Evolutionary conservation across 2,797 vertebrate genomes (phyloP), one percentile per base, ranked within the genome.

Genomic region (Neosalanx taihuensis): DNA sequence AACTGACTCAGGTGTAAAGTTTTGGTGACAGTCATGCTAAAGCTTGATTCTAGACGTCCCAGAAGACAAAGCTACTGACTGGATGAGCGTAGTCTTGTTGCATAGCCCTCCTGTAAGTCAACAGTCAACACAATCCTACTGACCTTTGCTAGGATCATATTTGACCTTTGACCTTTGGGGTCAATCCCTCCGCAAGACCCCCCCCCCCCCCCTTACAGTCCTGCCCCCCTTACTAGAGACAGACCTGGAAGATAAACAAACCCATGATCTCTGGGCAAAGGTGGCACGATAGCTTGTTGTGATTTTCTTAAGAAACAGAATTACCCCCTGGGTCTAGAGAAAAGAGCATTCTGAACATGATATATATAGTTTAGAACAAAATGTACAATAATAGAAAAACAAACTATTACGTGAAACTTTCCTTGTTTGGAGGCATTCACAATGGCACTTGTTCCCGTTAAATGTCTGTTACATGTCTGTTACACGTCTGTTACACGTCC

Each of bases 1-100:
- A 81, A 72, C 69, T 89, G 85, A 82, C 86, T 94, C 23, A 65
- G 85, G 88, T 76, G 91, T 91, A 91, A 89, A 86, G 88, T 94
- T 13, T 94, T 95, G 94, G 94, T 96, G 92, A 88, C 92, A 76
- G 76, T 94, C 91, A 83, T 92, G 92, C 91, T 90, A 90, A 93
- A 93, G 91, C 90, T 91, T 88, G 89, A 89, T 92, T 88, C 78
- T 86, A 89, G 88, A 81, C 77, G 85, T 74, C 89, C 85, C 90
- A 91, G 86, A 87, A 86, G 86, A 79, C 91, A 90, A 93, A 94
- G 93, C 92, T 93, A 93, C 82, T 85, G 90, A 88, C 84, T 84
- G 81, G 90, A 87, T 88, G 88, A 86, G 92, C 92, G 94, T 95
- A 87, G 73, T 90, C 90, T 91, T 86, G 93, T 96, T 96, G 95